Conservation (phyloP, 2,888 invertebrate genomes). For the Dioctria rufipes region DNA sequence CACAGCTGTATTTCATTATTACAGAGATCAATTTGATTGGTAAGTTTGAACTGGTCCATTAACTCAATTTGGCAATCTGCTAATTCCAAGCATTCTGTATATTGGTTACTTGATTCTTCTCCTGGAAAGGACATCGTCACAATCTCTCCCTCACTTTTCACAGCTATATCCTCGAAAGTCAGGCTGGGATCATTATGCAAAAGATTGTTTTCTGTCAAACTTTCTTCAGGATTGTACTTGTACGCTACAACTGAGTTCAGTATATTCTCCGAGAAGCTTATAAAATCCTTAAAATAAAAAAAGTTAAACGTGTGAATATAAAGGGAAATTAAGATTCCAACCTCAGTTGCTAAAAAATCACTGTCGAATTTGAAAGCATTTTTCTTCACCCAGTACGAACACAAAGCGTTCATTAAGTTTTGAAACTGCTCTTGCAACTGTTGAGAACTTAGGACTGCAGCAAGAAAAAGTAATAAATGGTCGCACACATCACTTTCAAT, state of each 20-base stretch:
- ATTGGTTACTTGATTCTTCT: slow-evolving; percentile 58
- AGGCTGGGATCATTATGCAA: slow-evolving; percentile 56
- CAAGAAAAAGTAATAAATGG: slow-evolving; percentile 67
- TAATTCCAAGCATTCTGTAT: slow-evolving; percentile 63
- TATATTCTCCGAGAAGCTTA: slow-evolving; percentile 67
- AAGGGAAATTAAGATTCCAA: not conserved
- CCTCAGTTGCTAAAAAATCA: slow-evolving; percentile 62
- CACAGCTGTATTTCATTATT: slow-evolving; percentile 64
- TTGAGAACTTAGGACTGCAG: slow-evolving; percentile 66
- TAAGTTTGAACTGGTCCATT: slow-evolving; percentile 69
- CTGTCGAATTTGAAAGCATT: slow-evolving; percentile 63
- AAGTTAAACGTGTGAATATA: not conserved
- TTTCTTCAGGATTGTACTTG: slow-evolving; percentile 56
- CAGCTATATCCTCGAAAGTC: not conserved
- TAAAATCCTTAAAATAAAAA: slow-evolving; percentile 57
- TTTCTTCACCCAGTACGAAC: slow-evolving; percentile 64
- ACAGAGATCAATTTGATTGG: slow-evolving; percentile 68
- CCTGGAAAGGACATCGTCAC: slow-evolving; percentile 54
- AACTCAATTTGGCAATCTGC: slow-evolving; percentile 69
- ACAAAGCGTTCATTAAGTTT: slow-evolving; percentile 66
- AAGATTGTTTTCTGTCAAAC: slow-evolving; percentile 62
- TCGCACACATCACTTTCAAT: slow-evolving; percentile 70
- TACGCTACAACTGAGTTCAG: slow-evolving; percentile 62
- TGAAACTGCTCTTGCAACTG: slow-evolving; percentile 64
- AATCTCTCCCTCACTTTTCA: not conserved